These are phyloP conservation scores for Oryzias woworae DNA, from an alignment of 2,113 vertebrate species.

Conservation along the genomic window DNA sequence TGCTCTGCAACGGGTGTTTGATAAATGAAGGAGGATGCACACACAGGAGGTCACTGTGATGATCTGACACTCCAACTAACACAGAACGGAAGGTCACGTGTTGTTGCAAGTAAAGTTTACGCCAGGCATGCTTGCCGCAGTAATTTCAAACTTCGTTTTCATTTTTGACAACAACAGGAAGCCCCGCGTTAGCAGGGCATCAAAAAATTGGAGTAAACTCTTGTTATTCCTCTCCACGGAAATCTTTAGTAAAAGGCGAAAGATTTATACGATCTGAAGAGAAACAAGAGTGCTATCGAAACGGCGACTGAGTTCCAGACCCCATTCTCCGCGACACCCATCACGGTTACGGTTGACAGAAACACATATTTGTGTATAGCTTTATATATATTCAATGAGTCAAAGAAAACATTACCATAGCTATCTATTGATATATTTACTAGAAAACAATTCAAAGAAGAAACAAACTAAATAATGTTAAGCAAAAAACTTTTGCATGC, in stretches of 20 bases:
- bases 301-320: rapidly evolving
- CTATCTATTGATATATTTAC: too few relatives aligned
- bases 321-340: background rate
- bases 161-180: rapidly evolving
- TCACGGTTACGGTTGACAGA: slow-evolving; percentile 4
- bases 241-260: slow-evolving; percentile 62
- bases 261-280: slow-evolving; percentile 52
- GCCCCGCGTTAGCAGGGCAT: slow-evolving; percentile 9
- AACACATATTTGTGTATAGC: too few relatives aligned
- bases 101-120: too few relatives aligned
- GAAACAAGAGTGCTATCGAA: slow-evolving; percentile 13
- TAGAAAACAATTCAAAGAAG: too few relatives aligned
- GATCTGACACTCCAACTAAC: background rate
- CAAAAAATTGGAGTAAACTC: slow-evolving; percentile 48
- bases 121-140: too few relatives aligned
- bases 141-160: too few relatives aligned
- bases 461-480: background rate
- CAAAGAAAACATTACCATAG: too few relatives aligned
- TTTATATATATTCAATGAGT: too few relatives aligned
- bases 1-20: slow-evolving; percentile 46
- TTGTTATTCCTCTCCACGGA: slow-evolving; percentile 55
- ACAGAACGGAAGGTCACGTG: too few relatives aligned
- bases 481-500: background rate
- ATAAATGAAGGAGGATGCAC: slow-evolving; percentile 11
- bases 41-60: background rate